Evolutionary conservation across 1,140 invertebrate species (phyloP).

Genomic region (Drosophila tsacasi): DNA sequence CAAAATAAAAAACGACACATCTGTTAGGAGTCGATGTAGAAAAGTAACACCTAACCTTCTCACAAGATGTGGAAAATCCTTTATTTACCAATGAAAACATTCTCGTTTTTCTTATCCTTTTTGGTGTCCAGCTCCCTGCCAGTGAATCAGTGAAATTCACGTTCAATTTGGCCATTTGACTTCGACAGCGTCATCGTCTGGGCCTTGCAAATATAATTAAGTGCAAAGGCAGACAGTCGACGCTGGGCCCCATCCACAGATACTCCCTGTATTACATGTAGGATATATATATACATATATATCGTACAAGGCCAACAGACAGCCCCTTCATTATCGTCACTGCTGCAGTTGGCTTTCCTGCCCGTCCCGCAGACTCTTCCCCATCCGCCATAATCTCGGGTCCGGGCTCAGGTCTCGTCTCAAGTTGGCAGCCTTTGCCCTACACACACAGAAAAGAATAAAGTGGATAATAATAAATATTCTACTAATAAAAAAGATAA

Average conservation of each 20-base stretch:
- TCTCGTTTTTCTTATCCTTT: background rate
- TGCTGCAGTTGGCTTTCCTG: slow-evolving; percentile 16
- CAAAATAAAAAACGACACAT: background rate
- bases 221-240: slow-evolving; percentile 53
- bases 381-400: background rate
- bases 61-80: background rate
- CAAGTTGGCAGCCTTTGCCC: slow-evolving; percentile 32
- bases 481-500: too few species aligned
- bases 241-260: slow-evolving; percentile 9
- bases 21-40: too few species aligned
- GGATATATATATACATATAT: background rate
- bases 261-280: background rate
- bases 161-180: slow-evolving; percentile 71
- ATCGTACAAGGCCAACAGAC: slow-evolving; percentile 23
- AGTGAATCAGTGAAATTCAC: slow-evolving; percentile 72
- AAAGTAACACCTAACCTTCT: background rate
- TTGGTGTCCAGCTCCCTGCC: background rate
- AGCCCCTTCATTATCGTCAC: slow-evolving; percentile 47
- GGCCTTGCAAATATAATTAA: slow-evolving; percentile 74
- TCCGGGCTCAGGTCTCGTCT: slow-evolving; percentile 15
- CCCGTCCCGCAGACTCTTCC: background rate
- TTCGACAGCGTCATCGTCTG: slow-evolving; percentile 37
- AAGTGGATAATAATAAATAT: background rate
- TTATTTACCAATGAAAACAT: background rate
- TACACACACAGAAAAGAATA: background rate